Evolutionary conservation across 1,140 invertebrate species (phyloP), one percentile per base, ranked within the genome.

Genomic region (Brachionus angularis): DNA sequence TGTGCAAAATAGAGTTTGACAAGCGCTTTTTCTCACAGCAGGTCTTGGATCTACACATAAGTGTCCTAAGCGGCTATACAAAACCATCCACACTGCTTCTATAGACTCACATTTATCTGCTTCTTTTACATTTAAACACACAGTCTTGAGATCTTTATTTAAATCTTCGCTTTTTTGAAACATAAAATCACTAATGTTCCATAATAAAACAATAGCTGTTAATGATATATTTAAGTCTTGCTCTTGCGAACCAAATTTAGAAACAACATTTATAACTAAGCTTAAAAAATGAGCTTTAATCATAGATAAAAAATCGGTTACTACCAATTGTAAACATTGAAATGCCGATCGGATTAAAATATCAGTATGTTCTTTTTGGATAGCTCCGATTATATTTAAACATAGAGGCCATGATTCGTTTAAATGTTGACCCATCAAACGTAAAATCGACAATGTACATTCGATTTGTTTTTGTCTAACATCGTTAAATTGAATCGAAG

Each of bases 181-280:
- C 34, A 31, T 74, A 29, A 25, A 71, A 71, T 71, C 70, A 29
- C 36, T 71, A n/a, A 71, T 58, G 77, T 76, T 82, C 80, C 95
- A 93, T 89, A 97, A 89, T 23, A 96, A 83, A 61, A 94, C 94
- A 73, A 98, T 90, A 49, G 95, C 93, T 18, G 94, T 96, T n/a
- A 98, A 84, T 27, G 93, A 96, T 75, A 98, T 95, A 82, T 99
- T 99, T 16, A 98, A 83, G 82, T 98, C 94, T 80, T 94, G 90
- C 27, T 90, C 93, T 83, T 99, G 96, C 8, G 89, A 88, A 0
- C 93, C 94, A 84, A 98, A 98, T 77, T 91, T 92, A 0, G 93
- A 90, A 21, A 93, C 91, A 3, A 94, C 93, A 76, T 94, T 91
- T 8, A 98, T 89, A 77, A 92, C 92, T 2, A 91, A 82, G 36